Percentiles rank a stretch among this genome's conserved stretches.
These are phyloP conservation scores for Clarias pachynema DNA, from an alignment of 2,797 vertebrate genomes.

Conservation along the genomic window DNA sequence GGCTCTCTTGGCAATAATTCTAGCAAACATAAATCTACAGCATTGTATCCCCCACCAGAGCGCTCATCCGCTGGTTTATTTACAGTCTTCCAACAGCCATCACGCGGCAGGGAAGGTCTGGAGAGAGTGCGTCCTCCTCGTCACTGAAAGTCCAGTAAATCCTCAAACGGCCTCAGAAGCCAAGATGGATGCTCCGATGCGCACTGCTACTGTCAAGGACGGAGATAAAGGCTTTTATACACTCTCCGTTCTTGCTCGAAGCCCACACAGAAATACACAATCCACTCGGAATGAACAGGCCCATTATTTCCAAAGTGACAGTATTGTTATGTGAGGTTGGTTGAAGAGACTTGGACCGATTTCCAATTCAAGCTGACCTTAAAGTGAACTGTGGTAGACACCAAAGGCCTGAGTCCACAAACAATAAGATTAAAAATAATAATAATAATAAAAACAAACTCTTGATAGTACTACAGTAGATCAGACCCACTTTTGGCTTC, in stretches of 20 bases:
- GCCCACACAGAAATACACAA: not conserved
- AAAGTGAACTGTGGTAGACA: conserved; percentile 12
- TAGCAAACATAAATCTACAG: conserved; percentile 40
- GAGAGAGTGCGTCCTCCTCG: conserved; percentile 72
- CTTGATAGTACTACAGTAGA: no score
- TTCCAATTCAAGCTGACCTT: conserved; percentile 1
- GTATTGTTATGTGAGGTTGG: conserved; percentile 1
- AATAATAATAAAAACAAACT: not conserved
- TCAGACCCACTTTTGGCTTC: no score
- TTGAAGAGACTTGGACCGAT: not conserved
- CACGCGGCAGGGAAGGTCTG: conserved; percentile 64
- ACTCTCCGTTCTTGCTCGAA: conserved; percentile 24
- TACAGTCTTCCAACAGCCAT: conserved; percentile 69
- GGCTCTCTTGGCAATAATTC: conserved; percentile 30
- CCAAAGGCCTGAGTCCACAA: not conserved
- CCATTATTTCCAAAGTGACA: conserved; percentile 21
- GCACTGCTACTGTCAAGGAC: conserved; percentile 68
- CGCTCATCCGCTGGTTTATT: conserved; percentile 74
- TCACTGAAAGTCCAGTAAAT: conserved; percentile 76
- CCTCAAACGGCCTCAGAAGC: conserved; percentile 54
- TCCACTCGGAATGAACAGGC: not conserved
- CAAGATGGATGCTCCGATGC: conserved; percentile 69
- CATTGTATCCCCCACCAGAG: conserved; percentile 66
- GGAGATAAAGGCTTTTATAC: conserved; percentile 60
- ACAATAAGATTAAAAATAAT: no score